These are phyloP conservation scores for Enhydra lutris DNA, from an alignment of 2,113 vertebrate species.

Conservation along the genomic window DNA sequence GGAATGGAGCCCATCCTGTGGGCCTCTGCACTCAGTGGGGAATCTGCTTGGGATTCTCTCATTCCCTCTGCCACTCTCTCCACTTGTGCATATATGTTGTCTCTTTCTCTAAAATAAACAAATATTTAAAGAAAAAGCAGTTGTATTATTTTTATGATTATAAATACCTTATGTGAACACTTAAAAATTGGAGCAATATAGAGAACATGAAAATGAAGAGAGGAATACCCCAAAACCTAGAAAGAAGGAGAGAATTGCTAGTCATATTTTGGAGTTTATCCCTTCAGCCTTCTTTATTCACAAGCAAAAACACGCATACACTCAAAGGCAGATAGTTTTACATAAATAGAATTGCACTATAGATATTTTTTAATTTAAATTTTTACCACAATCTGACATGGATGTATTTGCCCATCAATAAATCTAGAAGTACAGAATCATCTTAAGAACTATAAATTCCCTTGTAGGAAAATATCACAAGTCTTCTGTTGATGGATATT, in stretches of 20 bases:
- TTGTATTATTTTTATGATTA: background rate
- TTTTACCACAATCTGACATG: background rate
- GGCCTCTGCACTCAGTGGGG: background rate
- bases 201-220: background rate
- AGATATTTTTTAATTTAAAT: slow-evolving; percentile 23
- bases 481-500: background rate
- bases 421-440: background rate
- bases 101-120: background rate
- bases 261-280: background rate
- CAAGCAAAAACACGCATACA: background rate
- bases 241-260: background rate
- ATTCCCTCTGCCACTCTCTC: background rate
- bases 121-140: background rate
- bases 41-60: background rate
- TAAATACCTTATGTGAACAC: background rate
- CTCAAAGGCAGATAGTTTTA: background rate
- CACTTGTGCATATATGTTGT: background rate
- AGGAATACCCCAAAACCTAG: background rate
- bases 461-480: background rate
- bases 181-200: background rate
- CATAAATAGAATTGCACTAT: background rate
- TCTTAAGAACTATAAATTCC: slow-evolving; percentile 9
- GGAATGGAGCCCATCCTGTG: background rate
- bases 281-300: background rate
- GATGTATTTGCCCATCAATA: background rate